Evolutionary conservation across 2,797 vertebrate species (phyloP), one percentile per base, ranked within the genome.

Genomic region (Poeciliopsis paucimaculata): DNA sequence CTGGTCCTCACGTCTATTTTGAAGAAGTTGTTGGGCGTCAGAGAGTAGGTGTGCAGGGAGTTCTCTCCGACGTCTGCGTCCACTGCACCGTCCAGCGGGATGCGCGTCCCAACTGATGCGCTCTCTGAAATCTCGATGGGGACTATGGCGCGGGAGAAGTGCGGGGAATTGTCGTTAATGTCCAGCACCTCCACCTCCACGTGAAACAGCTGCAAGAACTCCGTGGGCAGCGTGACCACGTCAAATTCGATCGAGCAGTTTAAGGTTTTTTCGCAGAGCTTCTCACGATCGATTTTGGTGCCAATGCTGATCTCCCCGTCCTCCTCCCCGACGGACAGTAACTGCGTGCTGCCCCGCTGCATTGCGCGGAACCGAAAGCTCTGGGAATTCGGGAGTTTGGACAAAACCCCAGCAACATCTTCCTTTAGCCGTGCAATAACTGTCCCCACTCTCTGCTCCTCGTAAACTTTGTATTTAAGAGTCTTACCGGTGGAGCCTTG

Each of bases 241-340:
- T 99, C 98, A 80, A 99, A 99, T 92, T 98, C 97, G 18, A 99
- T 97, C 23, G 98, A 97, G 89, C 98, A 99, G 94, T 99, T 98
- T 4, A 95, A 94, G 93, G 98, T 98, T 88, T 97, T 97, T 90
- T 97, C 97, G 83, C 98, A 99, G 2, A 99, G 97, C 90, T 97
- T 97, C 43, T 99, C 98, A 0, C 98, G 97, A 93, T 99, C 98
- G 76, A 99, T 98, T 77, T 97, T 97, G 78, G 96, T 95, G 70
- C 95, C 97, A 28, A 99, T 96, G 92, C 96, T 97, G 91, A 99
- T 97, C 87, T 99, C 97, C 2, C 98, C 98, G 13, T 96, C 98
- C 80, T 97, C 97, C 92, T 99, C 98, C 0, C 97, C 96, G 15
- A 99, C 97, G 0, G 95, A 88, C 0, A 99, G 95, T 2, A 98